Conservation (phyloP, 1,140 invertebrate species). For the Drosophila willistoni region DNA sequence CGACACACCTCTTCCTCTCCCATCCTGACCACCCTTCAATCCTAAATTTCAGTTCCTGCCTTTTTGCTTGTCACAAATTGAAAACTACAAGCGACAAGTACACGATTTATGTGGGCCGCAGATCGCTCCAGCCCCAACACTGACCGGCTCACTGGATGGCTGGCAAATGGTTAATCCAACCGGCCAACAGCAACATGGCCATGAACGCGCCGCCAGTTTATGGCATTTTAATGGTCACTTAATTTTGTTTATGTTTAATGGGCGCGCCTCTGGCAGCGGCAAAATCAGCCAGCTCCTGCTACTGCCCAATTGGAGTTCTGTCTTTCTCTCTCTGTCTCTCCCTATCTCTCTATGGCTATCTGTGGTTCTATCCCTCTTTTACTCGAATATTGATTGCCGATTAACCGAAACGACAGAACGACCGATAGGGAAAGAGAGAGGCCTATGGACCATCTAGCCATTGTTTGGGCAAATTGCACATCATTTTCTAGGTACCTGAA, state of each 20-base stretch:
- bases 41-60: constrained; percentile 36
- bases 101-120: constrained; percentile 77
- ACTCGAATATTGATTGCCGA: constrained; percentile 74
- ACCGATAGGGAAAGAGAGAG: constrained; percentile 24
- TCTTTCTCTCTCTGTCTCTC: constrained; percentile 14
- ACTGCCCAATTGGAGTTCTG: constrained; percentile 20
- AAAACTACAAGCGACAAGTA: constrained; percentile 80
- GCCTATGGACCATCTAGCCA: neutral
- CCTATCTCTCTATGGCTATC: constrained; percentile 14
- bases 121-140: constrained; percentile 1
- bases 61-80: constrained; percentile 72
- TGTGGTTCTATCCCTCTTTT: constrained; percentile 5
- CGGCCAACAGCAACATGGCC: constrained; percentile 51
- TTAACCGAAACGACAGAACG: constrained; percentile 64
- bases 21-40: constrained; percentile 32
- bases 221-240: constrained; percentile 83
- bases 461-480: constrained; percentile 69
- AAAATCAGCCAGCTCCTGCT: constrained; percentile 11
- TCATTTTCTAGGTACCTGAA: constrained; percentile 58
- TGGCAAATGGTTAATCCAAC: constrained; percentile 44
- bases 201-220: constrained; percentile 81
- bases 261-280: constrained; percentile 72
- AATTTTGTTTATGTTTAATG: constrained; percentile 83
- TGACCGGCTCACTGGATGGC: constrained; percentile 27
- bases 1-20: neutral